These are phyloP conservation scores for Yasuhikotakia modesta DNA, from an alignment of 2,797 vertebrate genomes.

Conservation along the genomic window DNA sequence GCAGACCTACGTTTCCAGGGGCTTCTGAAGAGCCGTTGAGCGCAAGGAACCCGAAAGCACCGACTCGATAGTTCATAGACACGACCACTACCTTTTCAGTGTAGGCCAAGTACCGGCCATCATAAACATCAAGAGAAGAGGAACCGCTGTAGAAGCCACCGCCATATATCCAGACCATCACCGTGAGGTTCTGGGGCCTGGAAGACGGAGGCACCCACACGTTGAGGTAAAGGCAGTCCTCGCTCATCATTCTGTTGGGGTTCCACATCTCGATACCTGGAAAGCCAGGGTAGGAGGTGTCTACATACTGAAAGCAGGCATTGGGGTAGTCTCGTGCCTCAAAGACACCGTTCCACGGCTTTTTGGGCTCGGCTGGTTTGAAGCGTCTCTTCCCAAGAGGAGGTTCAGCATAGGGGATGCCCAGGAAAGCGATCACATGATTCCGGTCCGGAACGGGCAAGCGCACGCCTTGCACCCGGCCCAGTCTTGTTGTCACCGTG, in stretches of 20 bases:
- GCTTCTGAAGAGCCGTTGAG: conserved; percentile 87
- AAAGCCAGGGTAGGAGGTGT: conserved; percentile 85
- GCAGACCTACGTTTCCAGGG: conserved; percentile 87
- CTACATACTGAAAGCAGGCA: conserved; percentile 86
- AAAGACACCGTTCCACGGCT: conserved; percentile 76
- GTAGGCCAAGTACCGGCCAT: conserved; percentile 86
- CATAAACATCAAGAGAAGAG: conserved; percentile 89
- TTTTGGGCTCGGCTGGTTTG: conserved; percentile 80
- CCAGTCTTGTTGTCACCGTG: conserved; percentile 74
- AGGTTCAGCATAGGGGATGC: conserved; percentile 88
- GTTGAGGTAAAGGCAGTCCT: conserved; percentile 92
- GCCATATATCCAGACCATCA: conserved; percentile 95
- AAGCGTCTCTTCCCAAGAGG: conserved; percentile 84
- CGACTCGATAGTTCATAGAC: conserved; percentile 92
- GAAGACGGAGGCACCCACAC: conserved; percentile 84
- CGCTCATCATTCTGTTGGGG: conserved; percentile 88
- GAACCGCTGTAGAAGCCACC: conserved; percentile 92
- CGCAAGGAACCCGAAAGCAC: conserved; percentile 88
- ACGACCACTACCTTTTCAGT: conserved; percentile 84
- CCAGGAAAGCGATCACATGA: conserved; percentile 83
- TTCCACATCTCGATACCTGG: conserved; percentile 93
- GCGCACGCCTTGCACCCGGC: conserved; percentile 78
- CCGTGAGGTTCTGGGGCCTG: conserved; percentile 78
- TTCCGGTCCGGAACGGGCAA: conserved; percentile 73
- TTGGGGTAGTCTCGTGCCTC: conserved; percentile 79